phyloP scores from a whole-genome alignment of 1,140 invertebrate genomes.

The Tyrophagus putrescentiae region DNA sequence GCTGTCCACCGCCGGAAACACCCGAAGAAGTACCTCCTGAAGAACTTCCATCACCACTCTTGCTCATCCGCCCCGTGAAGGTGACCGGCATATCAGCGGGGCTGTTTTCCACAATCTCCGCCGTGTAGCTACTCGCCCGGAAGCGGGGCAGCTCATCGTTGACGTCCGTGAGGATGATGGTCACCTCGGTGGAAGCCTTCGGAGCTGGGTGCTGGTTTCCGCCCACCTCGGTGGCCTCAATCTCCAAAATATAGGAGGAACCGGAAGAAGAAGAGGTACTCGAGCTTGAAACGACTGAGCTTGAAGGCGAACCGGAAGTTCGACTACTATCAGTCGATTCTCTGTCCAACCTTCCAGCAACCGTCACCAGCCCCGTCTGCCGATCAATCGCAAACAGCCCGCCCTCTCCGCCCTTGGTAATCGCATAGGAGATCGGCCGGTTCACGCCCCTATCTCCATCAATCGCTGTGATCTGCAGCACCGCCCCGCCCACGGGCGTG shows the following conservation, averaged over 20 bases:
- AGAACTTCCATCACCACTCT: slow-evolving; percentile 39
- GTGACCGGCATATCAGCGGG: slow-evolving; percentile 74
- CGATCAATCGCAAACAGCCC: slow-evolving; percentile 56
- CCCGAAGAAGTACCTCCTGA: not conserved
- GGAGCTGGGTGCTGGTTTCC: slow-evolving; percentile 46
- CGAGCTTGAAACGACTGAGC: not conserved
- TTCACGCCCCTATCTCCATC: slow-evolving; percentile 82
- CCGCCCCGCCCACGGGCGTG: slow-evolving; percentile 55
- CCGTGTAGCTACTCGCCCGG: slow-evolving; percentile 55
- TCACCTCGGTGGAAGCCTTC: slow-evolving; percentile 68
- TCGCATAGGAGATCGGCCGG: slow-evolving; percentile 65
- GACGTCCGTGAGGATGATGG: slow-evolving; percentile 78
- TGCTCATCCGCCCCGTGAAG: slow-evolving; percentile 46
- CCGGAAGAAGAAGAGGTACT: not conserved
- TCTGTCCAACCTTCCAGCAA: slow-evolving; percentile 56
- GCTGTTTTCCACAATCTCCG: slow-evolving; percentile 80
- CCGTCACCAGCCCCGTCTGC: slow-evolving; percentile 60
- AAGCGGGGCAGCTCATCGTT: slow-evolving; percentile 85
- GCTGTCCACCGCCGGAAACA: not conserved
- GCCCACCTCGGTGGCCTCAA: slow-evolving; percentile 55
- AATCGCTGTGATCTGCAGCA: slow-evolving; percentile 58
- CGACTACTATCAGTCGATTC: slow-evolving; percentile 37
- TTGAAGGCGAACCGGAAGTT: slow-evolving; percentile 31
- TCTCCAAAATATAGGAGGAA: slow-evolving; percentile 70
- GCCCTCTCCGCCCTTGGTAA: slow-evolving; percentile 42